Evolutionary conservation across 1,140 invertebrate species (phyloP), one percentile per base, ranked within the genome.

Genomic region (Mizuhopecten yessoensis): DNA sequence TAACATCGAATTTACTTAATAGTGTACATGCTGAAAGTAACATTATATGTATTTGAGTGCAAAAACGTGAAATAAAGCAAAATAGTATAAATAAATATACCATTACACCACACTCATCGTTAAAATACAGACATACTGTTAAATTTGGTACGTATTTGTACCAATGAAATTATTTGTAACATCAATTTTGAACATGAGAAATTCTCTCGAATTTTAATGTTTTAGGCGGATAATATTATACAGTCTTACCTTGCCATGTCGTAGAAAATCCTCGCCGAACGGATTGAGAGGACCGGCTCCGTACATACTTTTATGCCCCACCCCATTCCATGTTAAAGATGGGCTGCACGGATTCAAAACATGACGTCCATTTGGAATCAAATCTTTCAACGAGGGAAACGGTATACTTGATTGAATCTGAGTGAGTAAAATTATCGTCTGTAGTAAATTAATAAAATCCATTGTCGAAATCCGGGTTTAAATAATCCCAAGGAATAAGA

Each of bases 261-360:
- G 23, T 34, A 88, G 39, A 23, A 92, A 90, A 49, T 90, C 90
- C 13, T 87, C 39, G 75, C 89, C 90, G 87, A 92, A 92, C 17
- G 88, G 89, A 86, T 92, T 90, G 33, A 39, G 57, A 23, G 88
- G 87, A 33, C 89, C 91, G 5, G 34, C 86, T 3, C 90, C 90
- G 33, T 86, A 86, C 3, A 90, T 34, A 11, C 86, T 90, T 34
- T 39, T 42, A 36, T 89, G 89, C 29, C 90, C 88, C 3, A 91
- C 89, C 3, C 86, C 89, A 29, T 36, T 17, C 89, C 88, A 90
- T 0, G 87, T 57, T 15, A 29, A 34, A 17, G 36, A 92, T 0
- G 87, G 89, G 29, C 90, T 87, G 88, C 91, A 92, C n/a, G 91
- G 91, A 49, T 92, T 89, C 34, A 89, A 89, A 92, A 92, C 89